These are phyloP conservation scores for Cydia strobilella DNA, from an alignment of 1,140 invertebrate genomes.

Conservation along the genomic window DNA sequence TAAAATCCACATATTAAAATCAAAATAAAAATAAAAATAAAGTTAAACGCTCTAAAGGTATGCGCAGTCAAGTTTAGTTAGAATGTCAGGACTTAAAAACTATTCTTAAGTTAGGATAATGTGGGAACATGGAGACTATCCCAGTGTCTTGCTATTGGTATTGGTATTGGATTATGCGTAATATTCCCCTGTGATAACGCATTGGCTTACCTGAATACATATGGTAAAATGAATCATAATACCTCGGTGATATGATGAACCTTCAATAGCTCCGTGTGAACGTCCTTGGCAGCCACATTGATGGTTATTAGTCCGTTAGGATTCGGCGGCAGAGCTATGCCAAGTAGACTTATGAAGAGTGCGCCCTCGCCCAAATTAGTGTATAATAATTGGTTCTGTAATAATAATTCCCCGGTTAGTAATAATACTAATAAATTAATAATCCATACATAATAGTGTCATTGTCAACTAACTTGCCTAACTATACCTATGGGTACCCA, in stretches of 20 bases:
- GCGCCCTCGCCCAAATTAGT: constrained; percentile 67
- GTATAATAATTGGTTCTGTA: constrained; percentile 60
- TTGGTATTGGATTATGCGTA: too few species aligned
- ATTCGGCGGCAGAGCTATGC: constrained; percentile 53
- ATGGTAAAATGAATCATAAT: neutral
- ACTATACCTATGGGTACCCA: too few species aligned
- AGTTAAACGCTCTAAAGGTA: too few species aligned
- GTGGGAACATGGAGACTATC: too few species aligned
- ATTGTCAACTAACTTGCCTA: neutral
- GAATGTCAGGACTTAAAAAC: too few species aligned
- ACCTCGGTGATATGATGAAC: constrained; percentile 73
- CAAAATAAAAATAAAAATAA: too few species aligned
- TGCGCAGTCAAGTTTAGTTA: too few species aligned
- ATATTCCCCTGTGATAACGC: too few species aligned
- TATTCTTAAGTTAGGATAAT: too few species aligned
- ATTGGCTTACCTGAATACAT: too few species aligned
- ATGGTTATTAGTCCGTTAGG: constrained; percentile 57
- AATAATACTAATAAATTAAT: neutral
- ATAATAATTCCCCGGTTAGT: neutral
- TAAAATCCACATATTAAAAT: too few species aligned
- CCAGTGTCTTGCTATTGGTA: too few species aligned
- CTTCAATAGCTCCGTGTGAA: constrained; percentile 51
- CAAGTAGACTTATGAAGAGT: constrained; percentile 58
- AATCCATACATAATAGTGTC: neutral
- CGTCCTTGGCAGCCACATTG: constrained; percentile 58